A percentile compares a stretch with the other conserved stretches of the same genome.
Evolutionary conservation across 2,113 vertebrate genomes (phyloP).

Genomic region (Hippoglossus stenolepis): DNA sequence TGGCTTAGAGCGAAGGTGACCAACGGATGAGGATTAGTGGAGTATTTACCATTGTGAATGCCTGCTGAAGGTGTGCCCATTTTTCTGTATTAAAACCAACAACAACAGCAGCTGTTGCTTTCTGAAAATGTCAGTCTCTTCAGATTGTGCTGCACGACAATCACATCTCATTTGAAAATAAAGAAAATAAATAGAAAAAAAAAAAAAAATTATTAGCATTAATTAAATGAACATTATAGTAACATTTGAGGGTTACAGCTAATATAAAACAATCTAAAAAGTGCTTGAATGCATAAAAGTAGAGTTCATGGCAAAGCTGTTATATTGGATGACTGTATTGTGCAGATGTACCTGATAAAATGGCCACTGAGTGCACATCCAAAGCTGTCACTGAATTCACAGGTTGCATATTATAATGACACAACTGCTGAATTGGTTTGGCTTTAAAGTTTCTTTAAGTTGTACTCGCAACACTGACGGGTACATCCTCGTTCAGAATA

Average conservation of each 20-base stretch:
- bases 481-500: neutral
- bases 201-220: neutral
- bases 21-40: neutral
- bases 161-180: no score
- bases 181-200: neutral
- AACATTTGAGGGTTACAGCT: neutral
- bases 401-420: no score
- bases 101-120: neutral
- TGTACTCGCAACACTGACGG: neutral
- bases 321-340: neutral
- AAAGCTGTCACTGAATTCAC: neutral
- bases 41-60: constrained; percentile 11
- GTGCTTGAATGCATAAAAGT: neutral
- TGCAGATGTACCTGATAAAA: neutral
- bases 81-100: neutral
- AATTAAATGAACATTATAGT: no score
- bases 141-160: no score
- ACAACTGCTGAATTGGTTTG: no score
- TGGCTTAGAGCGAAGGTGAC: neutral
- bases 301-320: neutral
- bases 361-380: neutral
- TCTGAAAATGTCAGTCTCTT: neutral
- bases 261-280: neutral
- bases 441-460: neutral
- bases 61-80: constrained; percentile 31